Base-by-base conservation (phyloP, 92 coral and sea anemone genomes). In the Pocillopora grandis region DNA sequence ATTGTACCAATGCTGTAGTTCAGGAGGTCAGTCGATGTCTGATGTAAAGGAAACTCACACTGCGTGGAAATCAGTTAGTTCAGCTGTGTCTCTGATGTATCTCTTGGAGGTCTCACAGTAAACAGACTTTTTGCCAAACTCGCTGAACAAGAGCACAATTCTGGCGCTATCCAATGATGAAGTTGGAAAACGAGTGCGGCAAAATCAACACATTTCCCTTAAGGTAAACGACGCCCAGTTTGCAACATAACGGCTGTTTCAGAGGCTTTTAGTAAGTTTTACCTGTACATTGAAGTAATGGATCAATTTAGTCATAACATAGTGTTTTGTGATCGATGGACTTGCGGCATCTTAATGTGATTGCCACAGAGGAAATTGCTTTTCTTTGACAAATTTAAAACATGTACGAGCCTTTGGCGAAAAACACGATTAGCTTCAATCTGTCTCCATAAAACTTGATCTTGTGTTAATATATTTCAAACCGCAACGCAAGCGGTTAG, bases 271-370 rank as follows among this genome's bases (percentile, higher is more conserved):
- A 42, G 52, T 7, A 42, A 42, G 52, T 42, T 20, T 27, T 27
- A 27, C 31, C 31, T 27, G 20, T 56, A 9, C n/a, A 35, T 18
- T 63, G 36, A 37, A 60, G 63, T 62, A 37, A 62, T 12, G 62
- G 59, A 63, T 78, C 65, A 62, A 63, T 78, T 56, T 52, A 49
- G 36, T 78, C 36, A 59, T n/a, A 64, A 78, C 13, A 63, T 76
- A 80, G 42, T 66, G 0, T 6, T 21, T 48, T 23, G 57, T 63
- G 67, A 52, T n/a, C 18, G 62, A 36, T 27, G 17, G 37, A 69
- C 67, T 56, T 56, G 52, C 52, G 67, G 67, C 31, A 80, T 55
- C 70, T 35, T 1, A 58, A 57, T 80, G 66, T 33, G 58, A 19
- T 69, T 80, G 58, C 76, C 76, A 58, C 58, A 67, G 37, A 13